Conservation (phyloP, 2,888 invertebrate species). For the Drosophila sordidula region DNA sequence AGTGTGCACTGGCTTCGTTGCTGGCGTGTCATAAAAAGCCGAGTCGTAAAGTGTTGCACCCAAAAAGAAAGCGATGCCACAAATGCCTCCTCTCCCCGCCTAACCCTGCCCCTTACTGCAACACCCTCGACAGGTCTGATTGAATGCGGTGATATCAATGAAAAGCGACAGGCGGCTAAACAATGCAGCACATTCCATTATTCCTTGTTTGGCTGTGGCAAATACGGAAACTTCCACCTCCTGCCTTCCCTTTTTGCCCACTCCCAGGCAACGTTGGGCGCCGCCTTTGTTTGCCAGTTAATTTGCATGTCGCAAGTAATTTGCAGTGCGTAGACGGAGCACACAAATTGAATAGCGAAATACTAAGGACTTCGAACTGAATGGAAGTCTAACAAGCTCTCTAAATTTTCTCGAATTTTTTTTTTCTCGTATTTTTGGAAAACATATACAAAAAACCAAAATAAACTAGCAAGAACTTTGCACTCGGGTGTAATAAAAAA, state of each 20-base stretch:
- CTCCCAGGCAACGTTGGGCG: neutral
- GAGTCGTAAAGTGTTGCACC: conserved; percentile 16
- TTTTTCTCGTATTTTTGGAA: no score
- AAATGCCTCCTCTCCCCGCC: neutral
- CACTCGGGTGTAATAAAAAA: no score
- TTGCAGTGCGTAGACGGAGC: conserved; percentile 11
- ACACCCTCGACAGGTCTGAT: neutral
- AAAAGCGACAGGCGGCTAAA: neutral
- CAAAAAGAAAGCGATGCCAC: neutral
- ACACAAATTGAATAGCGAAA: conserved; percentile 30
- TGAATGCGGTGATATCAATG: no score
- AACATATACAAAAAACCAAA: no score
- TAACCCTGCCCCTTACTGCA: neutral
- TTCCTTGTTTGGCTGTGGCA: neutral
- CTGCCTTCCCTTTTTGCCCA: neutral
- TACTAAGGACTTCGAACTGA: neutral
- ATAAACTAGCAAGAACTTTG: no score
- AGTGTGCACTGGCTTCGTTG: neutral
- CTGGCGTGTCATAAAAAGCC: neutral
- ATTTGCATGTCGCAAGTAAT: conserved; percentile 57
- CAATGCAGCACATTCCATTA: conserved; percentile 28
- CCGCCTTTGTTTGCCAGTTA: neutral
- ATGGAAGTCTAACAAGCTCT: no score
- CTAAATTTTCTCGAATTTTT: no score
- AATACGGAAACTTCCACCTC: neutral